Evolutionary conservation across 1,140 invertebrate genomes (phyloP).

Genomic region (Drosophila pandora): DNA sequence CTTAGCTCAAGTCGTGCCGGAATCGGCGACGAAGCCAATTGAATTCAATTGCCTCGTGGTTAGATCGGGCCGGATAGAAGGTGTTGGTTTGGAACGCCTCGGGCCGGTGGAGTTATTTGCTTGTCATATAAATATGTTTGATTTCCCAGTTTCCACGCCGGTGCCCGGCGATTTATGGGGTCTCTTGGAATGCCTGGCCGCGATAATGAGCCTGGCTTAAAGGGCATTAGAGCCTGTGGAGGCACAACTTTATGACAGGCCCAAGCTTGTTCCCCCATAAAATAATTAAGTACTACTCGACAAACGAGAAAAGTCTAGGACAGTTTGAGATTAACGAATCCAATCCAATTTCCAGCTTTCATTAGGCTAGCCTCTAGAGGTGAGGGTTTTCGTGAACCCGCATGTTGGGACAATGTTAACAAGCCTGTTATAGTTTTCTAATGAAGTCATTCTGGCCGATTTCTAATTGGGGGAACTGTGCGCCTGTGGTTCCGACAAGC

Average conservation of each 20-base stretch:
- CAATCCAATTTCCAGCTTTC: slow-evolving; percentile 19
- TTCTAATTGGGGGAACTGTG: slow-evolving; percentile 67
- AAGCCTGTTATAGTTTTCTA: slow-evolving; percentile 80
- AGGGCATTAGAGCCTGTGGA: slow-evolving; percentile 3
- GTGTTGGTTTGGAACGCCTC: slow-evolving; percentile 57
- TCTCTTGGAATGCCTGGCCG: slow-evolving; percentile 23
- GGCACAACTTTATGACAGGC: slow-evolving; percentile 39
- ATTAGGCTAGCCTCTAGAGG: slow-evolving; percentile 28
- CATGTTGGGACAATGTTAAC: slow-evolving; percentile 67
- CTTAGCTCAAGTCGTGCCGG: slow-evolving; percentile 58
- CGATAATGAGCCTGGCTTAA: slow-evolving; percentile 31
- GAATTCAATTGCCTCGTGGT: slow-evolving; percentile 68
- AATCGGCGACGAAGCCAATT: slow-evolving; percentile 56
- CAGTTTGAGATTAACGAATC: neutral
- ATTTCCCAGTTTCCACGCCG: slow-evolving; percentile 29
- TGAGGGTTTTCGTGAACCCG: slow-evolving; percentile 31
- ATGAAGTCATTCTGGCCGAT: slow-evolving; percentile 72
- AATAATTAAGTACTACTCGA: slow-evolving; percentile 64
- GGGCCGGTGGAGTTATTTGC: slow-evolving; percentile 64
- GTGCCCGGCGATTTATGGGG: slow-evolving; percentile 36
- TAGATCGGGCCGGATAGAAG: slow-evolving; percentile 43
- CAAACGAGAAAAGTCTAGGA: slow-evolving; percentile 9
- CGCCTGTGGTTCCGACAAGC: slow-evolving; percentile 20
- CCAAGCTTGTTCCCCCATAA: slow-evolving; percentile 44
- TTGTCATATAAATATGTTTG: slow-evolving; percentile 67